Conservation (phyloP, 2,888 invertebrate genomes). For the Camponotus fellah region DNA sequence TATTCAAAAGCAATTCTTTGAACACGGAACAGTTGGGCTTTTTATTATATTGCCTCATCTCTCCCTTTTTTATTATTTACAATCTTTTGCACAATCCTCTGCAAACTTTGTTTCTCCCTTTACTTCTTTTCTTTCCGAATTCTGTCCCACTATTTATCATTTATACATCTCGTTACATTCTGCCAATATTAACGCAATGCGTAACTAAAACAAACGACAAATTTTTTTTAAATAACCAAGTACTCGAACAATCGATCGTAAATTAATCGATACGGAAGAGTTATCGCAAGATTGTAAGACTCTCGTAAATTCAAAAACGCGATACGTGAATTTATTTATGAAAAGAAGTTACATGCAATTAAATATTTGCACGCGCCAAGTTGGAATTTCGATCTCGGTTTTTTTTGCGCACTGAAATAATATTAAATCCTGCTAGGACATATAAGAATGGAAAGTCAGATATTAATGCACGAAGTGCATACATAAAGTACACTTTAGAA, state of each 20-base stretch:
- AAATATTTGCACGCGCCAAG: neutral
- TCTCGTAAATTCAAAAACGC: neutral
- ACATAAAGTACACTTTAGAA: constrained; percentile 22
- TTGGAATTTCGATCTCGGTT: neutral
- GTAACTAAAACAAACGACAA: neutral
- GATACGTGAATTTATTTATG: constrained; percentile 7
- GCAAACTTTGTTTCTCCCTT: neutral
- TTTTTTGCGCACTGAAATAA: neutral
- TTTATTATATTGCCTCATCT: neutral
- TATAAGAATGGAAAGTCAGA: constrained; percentile 41
- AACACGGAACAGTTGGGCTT: neutral
- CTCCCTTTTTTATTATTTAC: neutral
- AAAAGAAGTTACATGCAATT: neutral
- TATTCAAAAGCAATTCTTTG: neutral
- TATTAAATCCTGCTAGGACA: constrained; percentile 1
- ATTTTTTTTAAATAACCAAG: neutral
- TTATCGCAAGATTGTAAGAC: neutral
- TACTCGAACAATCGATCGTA: neutral
- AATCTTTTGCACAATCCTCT: neutral
- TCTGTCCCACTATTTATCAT: neutral
- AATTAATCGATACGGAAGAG: neutral
- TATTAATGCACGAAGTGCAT: constrained; percentile 42
- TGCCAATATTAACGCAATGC: neutral
- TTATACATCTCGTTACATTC: neutral
- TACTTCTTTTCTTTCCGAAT: neutral